Evolutionary conservation across 2,888 invertebrate species (phyloP).

Genomic region (Cremastinae sp.): DNA sequence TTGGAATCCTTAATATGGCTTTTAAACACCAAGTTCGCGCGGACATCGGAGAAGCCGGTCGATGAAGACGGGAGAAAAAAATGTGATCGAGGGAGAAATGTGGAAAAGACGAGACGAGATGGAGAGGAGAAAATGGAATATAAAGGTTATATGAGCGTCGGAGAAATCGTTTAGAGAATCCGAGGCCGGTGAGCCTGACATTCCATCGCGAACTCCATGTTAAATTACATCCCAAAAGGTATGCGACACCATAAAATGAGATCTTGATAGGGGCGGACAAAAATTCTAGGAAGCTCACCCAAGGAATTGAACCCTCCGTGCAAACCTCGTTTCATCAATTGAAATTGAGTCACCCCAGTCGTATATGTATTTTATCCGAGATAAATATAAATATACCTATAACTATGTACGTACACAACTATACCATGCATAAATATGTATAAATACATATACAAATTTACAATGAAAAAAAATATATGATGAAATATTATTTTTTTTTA

Average conservation of each 20-base stretch:
- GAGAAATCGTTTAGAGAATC: conserved; percentile 18
- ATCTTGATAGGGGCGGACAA: conserved; percentile 37
- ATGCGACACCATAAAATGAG: conserved; percentile 40
- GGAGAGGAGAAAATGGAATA: conserved; percentile 6
- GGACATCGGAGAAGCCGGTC: conserved; percentile 53
- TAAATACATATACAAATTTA: too few species aligned
- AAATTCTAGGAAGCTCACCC: conserved; percentile 22
- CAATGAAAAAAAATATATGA: too few species aligned
- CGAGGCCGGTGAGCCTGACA: conserved; percentile 58
- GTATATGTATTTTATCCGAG: background rate
- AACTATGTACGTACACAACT: too few species aligned
- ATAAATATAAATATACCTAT: too few species aligned
- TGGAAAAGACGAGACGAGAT: conserved; percentile 28
- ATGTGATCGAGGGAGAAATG: conserved; percentile 30
- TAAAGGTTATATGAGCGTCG: conserved; percentile 44
- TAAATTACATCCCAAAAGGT: conserved; percentile 59
- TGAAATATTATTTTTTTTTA: too few species aligned
- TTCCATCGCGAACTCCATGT: conserved; percentile 55
- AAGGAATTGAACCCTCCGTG: background rate
- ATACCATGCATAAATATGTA: too few species aligned
- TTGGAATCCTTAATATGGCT: conserved; percentile 77
- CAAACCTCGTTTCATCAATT: background rate
- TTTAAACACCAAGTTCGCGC: conserved; percentile 60
- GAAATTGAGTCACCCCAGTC: background rate
- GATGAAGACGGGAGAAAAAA: conserved; percentile 36